These are phyloP conservation scores for Cepaea nemoralis DNA, from an alignment of 1,140 invertebrate species.

Conservation along the genomic window DNA sequence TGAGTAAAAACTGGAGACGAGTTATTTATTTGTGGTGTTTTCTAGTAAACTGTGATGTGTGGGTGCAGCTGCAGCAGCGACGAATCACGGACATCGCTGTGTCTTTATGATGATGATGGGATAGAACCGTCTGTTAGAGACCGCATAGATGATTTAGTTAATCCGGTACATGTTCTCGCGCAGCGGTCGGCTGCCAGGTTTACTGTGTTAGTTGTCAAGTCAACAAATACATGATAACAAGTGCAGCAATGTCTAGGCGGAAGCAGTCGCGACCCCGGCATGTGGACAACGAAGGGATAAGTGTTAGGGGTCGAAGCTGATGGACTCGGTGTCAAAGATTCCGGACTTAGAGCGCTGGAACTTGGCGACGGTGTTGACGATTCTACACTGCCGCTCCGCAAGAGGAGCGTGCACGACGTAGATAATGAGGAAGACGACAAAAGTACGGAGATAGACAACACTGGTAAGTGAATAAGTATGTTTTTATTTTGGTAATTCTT, in stretches of 20 bases:
- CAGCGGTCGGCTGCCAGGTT: neutral
- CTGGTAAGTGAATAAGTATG: constrained; percentile 14
- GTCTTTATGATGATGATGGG: too few relatives aligned
- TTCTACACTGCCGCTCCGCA: neutral
- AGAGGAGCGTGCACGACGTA: neutral
- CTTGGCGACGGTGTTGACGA: neutral
- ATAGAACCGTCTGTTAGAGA: too few relatives aligned
- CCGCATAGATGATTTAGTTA: too few relatives aligned
- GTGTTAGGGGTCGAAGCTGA: neutral
- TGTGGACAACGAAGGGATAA: constrained; percentile 13
- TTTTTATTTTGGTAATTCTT: too few relatives aligned
- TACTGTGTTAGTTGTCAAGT: neutral
- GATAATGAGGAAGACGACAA: constrained; percentile 1
- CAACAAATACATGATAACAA: neutral
- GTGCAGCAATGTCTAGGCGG: neutral
- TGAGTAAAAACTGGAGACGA: too few relatives aligned
- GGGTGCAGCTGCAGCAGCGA: too few relatives aligned
- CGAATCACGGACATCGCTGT: too few relatives aligned
- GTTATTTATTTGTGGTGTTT: too few relatives aligned
- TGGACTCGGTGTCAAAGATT: neutral
- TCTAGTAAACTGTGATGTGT: too few relatives aligned
- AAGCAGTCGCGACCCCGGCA: constrained; percentile 22
- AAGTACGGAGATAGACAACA: neutral
- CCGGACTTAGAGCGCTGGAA: neutral
- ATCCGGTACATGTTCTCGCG: too few relatives aligned